phyloP scores from a whole-genome alignment of 2,797 vertebrate genomes.

The Harpagifer antarcticus region DNA sequence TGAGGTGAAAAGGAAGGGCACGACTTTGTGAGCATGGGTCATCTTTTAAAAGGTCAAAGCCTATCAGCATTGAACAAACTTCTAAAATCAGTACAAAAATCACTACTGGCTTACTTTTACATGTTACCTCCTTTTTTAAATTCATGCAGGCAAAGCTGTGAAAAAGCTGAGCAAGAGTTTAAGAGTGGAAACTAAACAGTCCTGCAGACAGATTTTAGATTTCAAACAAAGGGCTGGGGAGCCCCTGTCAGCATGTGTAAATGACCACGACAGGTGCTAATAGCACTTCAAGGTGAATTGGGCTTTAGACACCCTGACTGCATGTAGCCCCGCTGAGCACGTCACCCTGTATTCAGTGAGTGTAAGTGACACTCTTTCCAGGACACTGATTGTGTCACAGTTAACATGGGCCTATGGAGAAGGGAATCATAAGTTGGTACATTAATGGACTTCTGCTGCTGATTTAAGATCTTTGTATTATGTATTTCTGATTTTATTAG shows the following conservation, averaged over 20 bases:
- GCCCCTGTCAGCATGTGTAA: conserved; percentile 61
- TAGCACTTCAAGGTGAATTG: conserved; percentile 73
- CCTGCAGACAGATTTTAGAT: conserved; percentile 46
- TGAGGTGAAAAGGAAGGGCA: too few relatives aligned
- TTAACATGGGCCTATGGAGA: conserved; percentile 20
- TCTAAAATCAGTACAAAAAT: conserved; percentile 20
- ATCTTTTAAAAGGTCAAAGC: conserved; percentile 36
- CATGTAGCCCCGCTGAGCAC: conserved; percentile 51
- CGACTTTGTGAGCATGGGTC: conserved; percentile 3
- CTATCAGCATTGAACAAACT: conserved; percentile 36
- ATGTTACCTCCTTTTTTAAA: conserved; percentile 10
- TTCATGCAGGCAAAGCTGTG: conserved; percentile 10
- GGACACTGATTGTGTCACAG: conserved; percentile 37
- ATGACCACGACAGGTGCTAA: conserved; percentile 76
- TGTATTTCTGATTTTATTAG: background rate
- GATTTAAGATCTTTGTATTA: background rate
- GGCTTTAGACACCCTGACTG: conserved; percentile 58
- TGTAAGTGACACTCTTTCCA: conserved; percentile 60
- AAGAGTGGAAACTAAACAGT: conserved; percentile 47
- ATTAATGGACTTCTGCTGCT: conserved; percentile 2
- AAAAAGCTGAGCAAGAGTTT: conserved; percentile 30
- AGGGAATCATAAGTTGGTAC: conserved; percentile 28
- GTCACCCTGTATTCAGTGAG: conserved; percentile 65
- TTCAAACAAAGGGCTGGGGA: conserved; percentile 37
- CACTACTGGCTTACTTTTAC: background rate